These are phyloP conservation scores for Pycnonotus jocosus DNA, from an alignment of 2,113 vertebrate species.

Conservation along the genomic window DNA sequence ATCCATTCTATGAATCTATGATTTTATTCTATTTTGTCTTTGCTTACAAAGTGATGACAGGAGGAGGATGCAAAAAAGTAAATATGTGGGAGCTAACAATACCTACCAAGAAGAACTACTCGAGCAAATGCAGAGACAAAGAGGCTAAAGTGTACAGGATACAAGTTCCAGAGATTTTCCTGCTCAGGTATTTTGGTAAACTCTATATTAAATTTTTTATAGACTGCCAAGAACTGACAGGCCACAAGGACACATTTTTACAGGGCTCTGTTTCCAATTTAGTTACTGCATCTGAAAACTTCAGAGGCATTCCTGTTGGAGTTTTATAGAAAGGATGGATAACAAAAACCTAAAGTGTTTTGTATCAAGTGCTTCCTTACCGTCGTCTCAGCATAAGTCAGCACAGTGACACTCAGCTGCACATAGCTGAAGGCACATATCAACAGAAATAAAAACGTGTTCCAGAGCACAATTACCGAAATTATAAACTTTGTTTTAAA, in stretches of 20 bases:
- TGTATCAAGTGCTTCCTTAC: not conserved
- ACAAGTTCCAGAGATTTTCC: not conserved
- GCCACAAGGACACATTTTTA: not conserved
- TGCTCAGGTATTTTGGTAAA: not conserved
- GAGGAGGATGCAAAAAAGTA: not conserved
- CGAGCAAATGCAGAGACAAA: not conserved
- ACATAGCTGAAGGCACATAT: not conserved
- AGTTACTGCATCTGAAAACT: not conserved
- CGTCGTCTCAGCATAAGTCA: not conserved
- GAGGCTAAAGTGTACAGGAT: not conserved
- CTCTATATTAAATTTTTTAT: not conserved
- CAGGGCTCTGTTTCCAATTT: not conserved
- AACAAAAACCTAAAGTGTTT: not conserved
- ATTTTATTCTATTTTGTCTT: not conserved
- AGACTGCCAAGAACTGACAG: not conserved
- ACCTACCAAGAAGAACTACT: not conserved
- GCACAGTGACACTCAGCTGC: not conserved
- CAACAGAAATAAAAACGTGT: not conserved
- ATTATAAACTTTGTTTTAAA: not conserved
- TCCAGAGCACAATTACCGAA: not conserved
- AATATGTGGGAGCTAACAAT: not conserved
- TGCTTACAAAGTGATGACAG: not conserved
- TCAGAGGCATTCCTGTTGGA: not conserved
- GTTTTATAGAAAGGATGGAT: not conserved
- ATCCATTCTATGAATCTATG: accelerated